Percentiles rank a stretch among this genome's conserved stretches.
These are phyloP conservation scores for Ctenoplectra terminalis DNA, from an alignment of 1,140 invertebrate species.

Conservation along the genomic window DNA sequence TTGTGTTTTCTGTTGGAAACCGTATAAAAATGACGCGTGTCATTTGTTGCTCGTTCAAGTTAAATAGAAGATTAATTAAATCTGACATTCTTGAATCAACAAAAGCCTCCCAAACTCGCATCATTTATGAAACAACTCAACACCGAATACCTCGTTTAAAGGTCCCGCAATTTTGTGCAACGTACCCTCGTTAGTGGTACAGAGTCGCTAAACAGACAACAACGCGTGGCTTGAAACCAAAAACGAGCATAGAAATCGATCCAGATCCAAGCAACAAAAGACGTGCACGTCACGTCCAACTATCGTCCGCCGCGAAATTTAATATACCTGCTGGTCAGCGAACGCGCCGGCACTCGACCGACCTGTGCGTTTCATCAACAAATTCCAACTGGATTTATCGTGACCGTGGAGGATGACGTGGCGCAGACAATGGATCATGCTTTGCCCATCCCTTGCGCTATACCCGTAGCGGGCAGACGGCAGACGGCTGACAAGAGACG, in stretches of 20 bases:
- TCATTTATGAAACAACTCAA: background rate
- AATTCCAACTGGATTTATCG: constrained; percentile 39
- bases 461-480: background rate
- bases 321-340: constrained; percentile 17
- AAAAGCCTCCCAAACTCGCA: too few relatives aligned
- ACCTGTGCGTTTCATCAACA: constrained; percentile 29
- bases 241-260: background rate
- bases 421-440: background rate
- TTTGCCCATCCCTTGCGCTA: background rate
- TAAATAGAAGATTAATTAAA: too few relatives aligned
- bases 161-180: background rate
- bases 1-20: too few relatives aligned
- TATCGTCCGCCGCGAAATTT: constrained; percentile 10
- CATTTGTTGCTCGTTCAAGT: too few relatives aligned
- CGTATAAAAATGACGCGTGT: too few relatives aligned
- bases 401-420: background rate
- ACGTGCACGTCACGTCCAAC: background rate
- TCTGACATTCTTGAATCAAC: too few relatives aligned
- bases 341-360: background rate
- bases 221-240: background rate
- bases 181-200: background rate
- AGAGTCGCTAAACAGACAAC: too few relatives aligned
- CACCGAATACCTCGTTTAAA: background rate
- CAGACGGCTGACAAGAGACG: constrained; percentile 1
- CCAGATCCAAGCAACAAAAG: background rate